These are phyloP conservation scores for Protosalanx chinensis DNA, from an alignment of 2,797 vertebrate species.

Conservation along the genomic window DNA sequence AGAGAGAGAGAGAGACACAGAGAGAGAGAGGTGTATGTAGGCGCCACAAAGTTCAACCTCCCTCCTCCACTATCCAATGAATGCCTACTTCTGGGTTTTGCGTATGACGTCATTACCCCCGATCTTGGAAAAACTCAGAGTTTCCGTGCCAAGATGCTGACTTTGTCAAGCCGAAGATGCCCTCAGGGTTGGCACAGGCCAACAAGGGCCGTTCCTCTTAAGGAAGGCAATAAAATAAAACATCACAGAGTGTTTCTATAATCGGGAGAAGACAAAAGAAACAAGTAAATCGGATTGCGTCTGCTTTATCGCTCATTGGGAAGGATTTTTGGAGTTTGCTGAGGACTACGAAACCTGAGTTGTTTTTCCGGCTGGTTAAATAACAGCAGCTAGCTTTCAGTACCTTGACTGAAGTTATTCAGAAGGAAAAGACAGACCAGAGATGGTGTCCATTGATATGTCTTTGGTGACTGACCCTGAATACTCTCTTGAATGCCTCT, in stretches of 20 bases:
- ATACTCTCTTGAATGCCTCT: conserved; percentile 33
- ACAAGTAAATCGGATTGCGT: not conserved
- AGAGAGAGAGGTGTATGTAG: not conserved
- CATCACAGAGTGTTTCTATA: conserved; percentile 11
- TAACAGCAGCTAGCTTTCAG: conserved; percentile 27
- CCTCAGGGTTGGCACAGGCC: conserved; percentile 6
- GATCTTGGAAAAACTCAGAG: conserved; percentile 60
- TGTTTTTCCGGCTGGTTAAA: conserved; percentile 37
- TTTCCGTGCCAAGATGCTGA: conserved; percentile 55
- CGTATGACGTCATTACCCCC: conserved; percentile 61
- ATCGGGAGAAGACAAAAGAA: not conserved
- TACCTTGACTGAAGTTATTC: conserved; percentile 22
- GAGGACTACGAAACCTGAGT: conserved; percentile 27
- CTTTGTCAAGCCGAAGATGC: conserved; percentile 46
- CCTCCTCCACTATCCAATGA: conserved; percentile 4
- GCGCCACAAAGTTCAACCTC: not conserved
- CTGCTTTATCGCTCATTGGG: not conserved
- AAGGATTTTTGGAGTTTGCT: not conserved
- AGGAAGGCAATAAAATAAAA: not conserved
- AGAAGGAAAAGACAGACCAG: conserved; percentile 9
- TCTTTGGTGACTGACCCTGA: conserved; percentile 34
- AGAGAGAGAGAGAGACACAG: not conserved
- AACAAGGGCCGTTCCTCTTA: not conserved
- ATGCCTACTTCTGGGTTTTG: conserved; percentile 35
- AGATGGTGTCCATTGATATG: conserved; percentile 49